Percentiles rank a stretch among this genome's conserved stretches.
Conservation (phyloP, 1,140 invertebrate genomes). For the Drosophila truncata region DNA sequence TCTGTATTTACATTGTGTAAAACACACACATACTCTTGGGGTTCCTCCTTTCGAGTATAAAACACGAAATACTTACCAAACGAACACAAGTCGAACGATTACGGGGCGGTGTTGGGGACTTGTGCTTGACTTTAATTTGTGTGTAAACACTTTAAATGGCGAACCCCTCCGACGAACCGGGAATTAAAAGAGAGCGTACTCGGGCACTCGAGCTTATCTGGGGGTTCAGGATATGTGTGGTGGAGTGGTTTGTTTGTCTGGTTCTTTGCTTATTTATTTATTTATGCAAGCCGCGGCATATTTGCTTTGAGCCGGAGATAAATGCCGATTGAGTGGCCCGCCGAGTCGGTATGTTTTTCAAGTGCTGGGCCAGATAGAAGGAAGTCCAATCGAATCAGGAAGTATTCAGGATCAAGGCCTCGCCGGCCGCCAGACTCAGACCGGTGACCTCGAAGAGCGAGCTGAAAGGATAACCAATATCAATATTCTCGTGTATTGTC, state of each 20-base stretch:
- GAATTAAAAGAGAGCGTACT: conserved; percentile 48
- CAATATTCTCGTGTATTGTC: background rate
- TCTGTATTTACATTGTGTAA: conserved; percentile 72
- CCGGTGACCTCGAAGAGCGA: conserved; percentile 32
- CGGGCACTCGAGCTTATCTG: conserved; percentile 55
- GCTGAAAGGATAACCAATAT: conserved; percentile 23
- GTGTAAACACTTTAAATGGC: conserved; percentile 79
- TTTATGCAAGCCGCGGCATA: conserved; percentile 68
- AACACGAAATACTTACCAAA: conserved; percentile 37
- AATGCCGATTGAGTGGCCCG: conserved; percentile 37
- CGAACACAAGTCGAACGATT: background rate
- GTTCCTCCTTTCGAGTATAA: conserved; percentile 33
- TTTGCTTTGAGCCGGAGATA: conserved; percentile 64
- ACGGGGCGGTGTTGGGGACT: conserved; percentile 5
- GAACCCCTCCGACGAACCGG: conserved; percentile 13
- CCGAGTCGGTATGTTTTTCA: conserved; percentile 19
- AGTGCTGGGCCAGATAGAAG: conserved; percentile 28
- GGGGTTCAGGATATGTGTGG: conserved; percentile 28
- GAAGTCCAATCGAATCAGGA: conserved; percentile 48
- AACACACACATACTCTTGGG: conserved; percentile 40
- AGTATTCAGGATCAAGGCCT: conserved; percentile 53
- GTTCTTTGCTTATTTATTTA: conserved; percentile 70
- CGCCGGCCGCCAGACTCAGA: conserved; percentile 57
- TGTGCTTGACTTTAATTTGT: conserved; percentile 79
- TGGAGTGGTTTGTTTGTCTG: conserved; percentile 71